A percentile compares a stretch with the other conserved stretches of the same genome.
Evolutionary conservation across 2,888 invertebrate species (phyloP).

Genomic region (Nomada hirtipes): DNA sequence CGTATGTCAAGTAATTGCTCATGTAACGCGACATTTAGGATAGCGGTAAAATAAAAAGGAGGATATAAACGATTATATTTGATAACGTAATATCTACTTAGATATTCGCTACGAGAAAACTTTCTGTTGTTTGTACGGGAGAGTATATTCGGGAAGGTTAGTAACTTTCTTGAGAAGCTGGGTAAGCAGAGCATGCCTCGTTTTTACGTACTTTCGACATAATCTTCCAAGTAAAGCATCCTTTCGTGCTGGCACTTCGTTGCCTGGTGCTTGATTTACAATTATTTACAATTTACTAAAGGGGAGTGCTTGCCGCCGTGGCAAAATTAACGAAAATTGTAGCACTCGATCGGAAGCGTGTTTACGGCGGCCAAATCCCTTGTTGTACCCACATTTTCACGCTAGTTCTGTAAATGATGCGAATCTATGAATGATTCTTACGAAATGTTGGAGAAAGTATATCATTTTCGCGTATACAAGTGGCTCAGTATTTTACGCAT

Average conservation of each 20-base stretch:
- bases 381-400: conserved; percentile 71
- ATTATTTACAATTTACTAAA: conserved; percentile 74
- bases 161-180: conserved; percentile 68
- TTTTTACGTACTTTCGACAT: conserved; percentile 95
- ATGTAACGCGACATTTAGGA: conserved; percentile 13
- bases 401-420: conserved; percentile 47
- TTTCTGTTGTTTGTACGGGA: conserved; percentile 46
- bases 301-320: conserved; percentile 66
- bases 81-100: conserved; percentile 29
- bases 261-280: conserved; percentile 65
- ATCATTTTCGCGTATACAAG: conserved; percentile 50
- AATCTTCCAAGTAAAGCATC: conserved; percentile 99
- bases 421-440: conserved; percentile 43
- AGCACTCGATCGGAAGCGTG: conserved; percentile 78
- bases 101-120: conserved; percentile 33
- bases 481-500: conserved; percentile 49
- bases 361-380: conserved; percentile 76
- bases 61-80: conserved; percentile 1
- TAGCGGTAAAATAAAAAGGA: conserved; percentile 25
- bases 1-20: conserved; percentile 9
- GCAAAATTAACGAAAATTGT: conserved; percentile 69
- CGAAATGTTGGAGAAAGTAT: conserved; percentile 43
- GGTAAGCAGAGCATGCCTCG: conserved; percentile 62
- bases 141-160: conserved; percentile 71
- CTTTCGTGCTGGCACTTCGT: conserved; percentile 81